Conservation (phyloP, 2,888 invertebrate species). For the Serripes groenlandicus region DNA sequence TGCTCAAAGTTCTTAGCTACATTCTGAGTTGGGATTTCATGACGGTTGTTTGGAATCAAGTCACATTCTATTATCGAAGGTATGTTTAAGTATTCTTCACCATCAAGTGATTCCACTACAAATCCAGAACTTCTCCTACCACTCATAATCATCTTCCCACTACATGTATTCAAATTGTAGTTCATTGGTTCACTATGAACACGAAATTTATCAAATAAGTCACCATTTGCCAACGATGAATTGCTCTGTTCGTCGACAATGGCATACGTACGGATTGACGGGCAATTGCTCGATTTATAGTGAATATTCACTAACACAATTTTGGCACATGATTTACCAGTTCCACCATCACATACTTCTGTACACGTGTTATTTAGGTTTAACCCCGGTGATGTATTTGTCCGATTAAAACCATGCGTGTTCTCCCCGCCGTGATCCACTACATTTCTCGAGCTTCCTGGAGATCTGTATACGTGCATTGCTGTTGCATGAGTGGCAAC, state of each 20-base stretch:
- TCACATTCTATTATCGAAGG: slow-evolving; percentile 43
- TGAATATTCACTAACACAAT: slow-evolving; percentile 17
- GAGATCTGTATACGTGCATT: too few relatives aligned
- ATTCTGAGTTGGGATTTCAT: slow-evolving; percentile 30
- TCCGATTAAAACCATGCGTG: too few relatives aligned
- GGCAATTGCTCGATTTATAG: background rate
- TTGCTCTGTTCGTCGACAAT: slow-evolving; percentile 48
- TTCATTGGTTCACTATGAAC: background rate
- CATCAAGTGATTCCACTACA: slow-evolving; percentile 35
- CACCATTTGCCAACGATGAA: slow-evolving; percentile 21
- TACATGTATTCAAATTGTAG: slow-evolving; percentile 35
- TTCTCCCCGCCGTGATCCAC: too few relatives aligned
- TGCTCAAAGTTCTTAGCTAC: slow-evolving; percentile 14
- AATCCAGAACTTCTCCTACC: slow-evolving; percentile 33
- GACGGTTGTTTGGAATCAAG: slow-evolving; percentile 31
- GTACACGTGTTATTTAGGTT: too few relatives aligned
- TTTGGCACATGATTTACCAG: slow-evolving; percentile 26
- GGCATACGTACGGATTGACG: slow-evolving; percentile 1
- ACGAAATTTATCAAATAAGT: slow-evolving; percentile 27
- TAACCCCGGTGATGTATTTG: too few relatives aligned
- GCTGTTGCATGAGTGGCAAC: too few relatives aligned
- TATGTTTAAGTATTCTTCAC: slow-evolving; percentile 6
- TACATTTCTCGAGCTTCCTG: too few relatives aligned
- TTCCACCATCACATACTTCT: slow-evolving; percentile 19
- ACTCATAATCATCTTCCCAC: slow-evolving; percentile 6